Conservation (phyloP, 2,888 invertebrate species). For the Trachelus troglodyta region DNA sequence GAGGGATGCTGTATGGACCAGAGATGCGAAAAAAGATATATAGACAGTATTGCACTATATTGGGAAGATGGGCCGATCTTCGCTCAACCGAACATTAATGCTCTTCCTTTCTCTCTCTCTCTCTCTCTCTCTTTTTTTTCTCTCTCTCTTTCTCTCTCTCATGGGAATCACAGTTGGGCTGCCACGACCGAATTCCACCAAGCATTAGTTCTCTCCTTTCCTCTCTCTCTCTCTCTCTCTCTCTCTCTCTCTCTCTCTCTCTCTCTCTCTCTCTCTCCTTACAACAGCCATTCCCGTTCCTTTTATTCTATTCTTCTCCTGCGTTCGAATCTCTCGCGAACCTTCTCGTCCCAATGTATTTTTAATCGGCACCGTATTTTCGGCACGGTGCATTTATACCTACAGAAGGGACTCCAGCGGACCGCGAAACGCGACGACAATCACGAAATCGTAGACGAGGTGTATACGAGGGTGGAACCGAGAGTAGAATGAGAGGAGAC, state of each 20-base stretch:
- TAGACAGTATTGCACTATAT: conserved; percentile 9
- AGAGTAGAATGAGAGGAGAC: background rate
- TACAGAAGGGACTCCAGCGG: background rate
- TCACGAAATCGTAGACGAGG: background rate
- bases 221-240: background rate
- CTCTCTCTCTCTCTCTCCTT: background rate
- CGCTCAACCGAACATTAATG: background rate
- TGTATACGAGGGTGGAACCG: background rate
- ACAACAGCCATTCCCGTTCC: background rate
- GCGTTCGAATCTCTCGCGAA: background rate
- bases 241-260: background rate
- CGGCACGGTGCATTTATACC: background rate
- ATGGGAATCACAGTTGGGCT: background rate
- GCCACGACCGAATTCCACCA: background rate
- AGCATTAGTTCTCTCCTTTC: background rate
- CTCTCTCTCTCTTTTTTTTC: too few relatives aligned
- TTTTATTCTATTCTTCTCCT: background rate
- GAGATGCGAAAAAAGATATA: conserved; percentile 20
- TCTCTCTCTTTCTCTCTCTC: background rate
- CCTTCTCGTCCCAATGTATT: background rate
- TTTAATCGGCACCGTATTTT: background rate
- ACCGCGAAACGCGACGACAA: background rate
- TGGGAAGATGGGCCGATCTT: background rate
- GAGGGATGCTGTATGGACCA: conserved; percentile 16
- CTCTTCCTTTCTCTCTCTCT: background rate